Conservation (phyloP, 64 coral and sea anemone species). For the Catalaphyllia jardinei region DNA sequence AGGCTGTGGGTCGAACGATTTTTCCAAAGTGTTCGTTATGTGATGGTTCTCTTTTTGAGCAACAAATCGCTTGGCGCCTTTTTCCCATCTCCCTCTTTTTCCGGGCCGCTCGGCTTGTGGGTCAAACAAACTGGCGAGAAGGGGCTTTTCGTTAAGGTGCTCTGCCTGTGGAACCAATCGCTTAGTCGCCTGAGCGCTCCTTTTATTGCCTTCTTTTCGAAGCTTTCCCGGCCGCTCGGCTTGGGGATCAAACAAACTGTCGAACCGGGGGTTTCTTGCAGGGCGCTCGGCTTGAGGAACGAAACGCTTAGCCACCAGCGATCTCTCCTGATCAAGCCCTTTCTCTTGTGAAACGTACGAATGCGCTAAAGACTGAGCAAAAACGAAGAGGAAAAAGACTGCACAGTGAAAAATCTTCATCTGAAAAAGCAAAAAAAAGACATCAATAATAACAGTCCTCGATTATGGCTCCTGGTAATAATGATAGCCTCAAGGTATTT, state of each 20-base stretch:
- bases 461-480: too few species aligned
- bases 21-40: background rate
- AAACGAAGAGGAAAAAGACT: background rate
- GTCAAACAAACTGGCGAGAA: background rate
- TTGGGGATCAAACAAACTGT: slow-evolving; percentile 8
- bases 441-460: too few species aligned
- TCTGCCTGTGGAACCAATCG: background rate
- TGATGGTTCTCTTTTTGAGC: background rate
- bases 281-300: background rate
- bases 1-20: background rate
- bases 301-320: background rate
- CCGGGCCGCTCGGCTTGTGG: background rate
- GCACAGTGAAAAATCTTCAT: background rate
- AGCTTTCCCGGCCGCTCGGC: background rate
- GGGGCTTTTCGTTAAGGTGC: background rate
- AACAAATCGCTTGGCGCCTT: background rate
- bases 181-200: background rate
- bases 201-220: background rate
- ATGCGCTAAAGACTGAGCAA: background rate
- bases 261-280: background rate
- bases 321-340: background rate
- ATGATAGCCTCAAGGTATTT: too few species aligned
- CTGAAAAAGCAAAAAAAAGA: slow-evolving; percentile 1
- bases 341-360: background rate
- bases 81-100: background rate